Base-by-base conservation (phyloP, 2,888 invertebrate species). In the Sarcophaga caerulescens region DNA sequence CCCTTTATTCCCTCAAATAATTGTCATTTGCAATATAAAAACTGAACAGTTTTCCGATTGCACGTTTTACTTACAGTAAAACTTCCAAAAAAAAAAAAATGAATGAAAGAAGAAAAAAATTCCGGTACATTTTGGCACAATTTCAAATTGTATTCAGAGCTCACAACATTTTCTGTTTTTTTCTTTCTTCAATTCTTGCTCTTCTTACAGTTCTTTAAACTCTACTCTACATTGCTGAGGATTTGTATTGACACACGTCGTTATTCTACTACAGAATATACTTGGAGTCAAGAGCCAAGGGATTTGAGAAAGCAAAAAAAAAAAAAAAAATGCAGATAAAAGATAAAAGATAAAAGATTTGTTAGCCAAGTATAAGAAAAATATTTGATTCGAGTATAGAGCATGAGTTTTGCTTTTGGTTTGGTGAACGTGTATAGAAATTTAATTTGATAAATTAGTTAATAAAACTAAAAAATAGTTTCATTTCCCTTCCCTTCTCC, bases 101-200 rank as follows among this genome's bases (percentile, higher is more conserved):
- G 3, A 52, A 17, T 0, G 12, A 14, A 12, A 12, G 17, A 12
- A 82, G 60, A 77, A 70, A 59, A 17, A 59, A 77, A 35, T 35
- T 35, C 35, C 59, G 65, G 70, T 73, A 77, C 6, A 8, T 82
- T 81, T 85, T 85, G 85, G 85, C 85, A 85, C 75, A 82, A 68
- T 85, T 85, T 82, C 85, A 85, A 79, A 79, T 75, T 69, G 3
- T 76, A 66, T 81, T 77, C 35, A 82, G 21, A 71, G 59, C 59
- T 66, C 10, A 21, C 2, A 35, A 35, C 35, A 35, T 60, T 71
- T 23, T 60, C 70, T 76, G 52, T 60, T 63, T 14, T 47, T 12
- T 47, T 47, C 3, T 47, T 14, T 47, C 14, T 52, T 14, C 17
- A 14, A 52, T 52, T 52, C 17, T 35, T 35, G 35, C 35, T 35